Percentiles rank a stretch among this genome's conserved stretches.
Evolutionary conservation across 2,113 vertebrate species (phyloP).

Genomic region (Henicopernis longicauda): DNA sequence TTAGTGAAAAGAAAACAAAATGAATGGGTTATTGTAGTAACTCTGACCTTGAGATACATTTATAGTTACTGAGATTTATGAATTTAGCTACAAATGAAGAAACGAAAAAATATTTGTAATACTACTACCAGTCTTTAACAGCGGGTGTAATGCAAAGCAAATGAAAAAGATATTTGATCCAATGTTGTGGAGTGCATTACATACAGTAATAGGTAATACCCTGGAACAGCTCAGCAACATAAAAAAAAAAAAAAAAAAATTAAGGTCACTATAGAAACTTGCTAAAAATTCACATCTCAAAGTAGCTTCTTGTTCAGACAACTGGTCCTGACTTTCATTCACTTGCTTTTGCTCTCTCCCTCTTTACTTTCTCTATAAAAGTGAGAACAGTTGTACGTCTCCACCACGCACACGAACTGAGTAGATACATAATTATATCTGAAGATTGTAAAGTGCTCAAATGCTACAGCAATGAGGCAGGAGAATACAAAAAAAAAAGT

Average conservation of each 20-base stretch:
- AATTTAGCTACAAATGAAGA: conserved; percentile 47
- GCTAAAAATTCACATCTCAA: neutral
- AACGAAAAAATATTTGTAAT: conserved; percentile 21
- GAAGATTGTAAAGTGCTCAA: neutral
- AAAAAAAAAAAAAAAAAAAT: too few relatives aligned
- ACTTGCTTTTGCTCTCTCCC: neutral
- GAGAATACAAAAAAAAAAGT: neutral
- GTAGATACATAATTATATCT: neutral
- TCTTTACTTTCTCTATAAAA: neutral
- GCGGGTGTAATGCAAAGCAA: neutral
- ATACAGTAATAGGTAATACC: neutral
- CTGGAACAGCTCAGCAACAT: neutral
- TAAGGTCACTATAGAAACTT: neutral
- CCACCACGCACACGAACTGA: neutral
- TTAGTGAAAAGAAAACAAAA: conserved; percentile 74
- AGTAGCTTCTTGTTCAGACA: neutral
- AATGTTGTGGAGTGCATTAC: neutral
- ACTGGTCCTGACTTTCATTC: fast-evolving
- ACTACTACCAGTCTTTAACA: neutral
- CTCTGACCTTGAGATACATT: conserved; percentile 70
- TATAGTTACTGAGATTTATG: conserved; percentile 52
- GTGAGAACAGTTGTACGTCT: neutral
- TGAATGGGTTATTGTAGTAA: conserved; percentile 66
- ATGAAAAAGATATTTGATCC: neutral
- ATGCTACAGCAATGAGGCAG: neutral